Conservation (phyloP, 2,888 invertebrate species). For the Zootermopsis nevadensis region DNA sequence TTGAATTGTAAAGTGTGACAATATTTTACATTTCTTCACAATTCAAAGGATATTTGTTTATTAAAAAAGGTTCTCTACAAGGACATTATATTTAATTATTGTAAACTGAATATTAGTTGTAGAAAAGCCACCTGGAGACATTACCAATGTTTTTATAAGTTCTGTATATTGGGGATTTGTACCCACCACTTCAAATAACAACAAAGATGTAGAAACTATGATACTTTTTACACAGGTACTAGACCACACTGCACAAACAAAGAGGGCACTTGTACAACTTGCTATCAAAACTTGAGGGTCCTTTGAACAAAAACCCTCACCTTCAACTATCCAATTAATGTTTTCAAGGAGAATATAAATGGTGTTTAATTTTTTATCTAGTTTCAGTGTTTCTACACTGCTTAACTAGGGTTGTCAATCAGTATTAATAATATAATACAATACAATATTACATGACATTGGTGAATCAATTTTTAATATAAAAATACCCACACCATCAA, state of each 20-base stretch:
- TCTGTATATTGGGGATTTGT: background rate
- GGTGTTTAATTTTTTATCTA: background rate
- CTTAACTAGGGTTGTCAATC: no score
- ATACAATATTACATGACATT: no score
- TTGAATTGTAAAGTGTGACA: conserved; percentile 36
- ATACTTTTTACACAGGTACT: background rate
- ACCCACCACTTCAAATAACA: background rate
- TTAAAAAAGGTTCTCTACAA: conserved; percentile 24
- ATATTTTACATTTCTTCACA: conserved; percentile 36
- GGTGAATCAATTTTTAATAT: no score
- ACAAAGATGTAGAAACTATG: background rate
- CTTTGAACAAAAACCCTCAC: background rate
- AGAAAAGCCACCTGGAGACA: conserved; percentile 38
- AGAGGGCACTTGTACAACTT: background rate
- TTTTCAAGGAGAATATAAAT: background rate
- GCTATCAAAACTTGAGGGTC: background rate
- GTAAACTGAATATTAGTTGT: conserved; percentile 32
- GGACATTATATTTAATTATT: conserved; percentile 33
- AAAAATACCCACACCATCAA: no score
- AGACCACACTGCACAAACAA: background rate
- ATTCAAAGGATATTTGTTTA: conserved; percentile 30
- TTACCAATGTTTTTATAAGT: background rate
- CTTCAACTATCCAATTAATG: background rate
- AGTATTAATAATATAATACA: no score
- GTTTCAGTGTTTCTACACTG: no score